Conservation (phyloP, 1,140 invertebrate genomes). For the Penaeus chinensis region DNA sequence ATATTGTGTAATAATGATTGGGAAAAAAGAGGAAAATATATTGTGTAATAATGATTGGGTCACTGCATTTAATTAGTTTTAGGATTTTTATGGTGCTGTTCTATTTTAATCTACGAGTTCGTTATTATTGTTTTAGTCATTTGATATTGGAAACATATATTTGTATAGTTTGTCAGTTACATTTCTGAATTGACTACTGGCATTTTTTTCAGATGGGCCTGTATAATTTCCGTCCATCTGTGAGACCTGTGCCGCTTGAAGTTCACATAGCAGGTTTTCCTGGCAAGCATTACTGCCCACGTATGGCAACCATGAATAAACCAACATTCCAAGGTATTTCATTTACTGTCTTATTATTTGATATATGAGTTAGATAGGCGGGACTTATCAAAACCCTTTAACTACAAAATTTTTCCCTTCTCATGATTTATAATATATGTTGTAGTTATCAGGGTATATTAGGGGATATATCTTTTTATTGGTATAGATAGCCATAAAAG, state of each 20-base stretch:
- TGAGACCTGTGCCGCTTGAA: slow-evolving; percentile 96
- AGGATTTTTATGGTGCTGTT: too few relatives aligned
- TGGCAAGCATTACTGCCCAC: slow-evolving; percentile 97
- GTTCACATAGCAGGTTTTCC: slow-evolving; percentile 94
- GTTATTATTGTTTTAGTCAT: neutral
- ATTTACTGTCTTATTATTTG: neutral
- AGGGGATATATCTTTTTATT: too few relatives aligned
- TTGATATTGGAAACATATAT: neutral
- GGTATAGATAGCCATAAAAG: too few relatives aligned
- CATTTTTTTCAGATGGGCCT: slow-evolving; percentile 77
- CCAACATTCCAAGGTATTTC: slow-evolving; percentile 87
- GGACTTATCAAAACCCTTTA: neutral
- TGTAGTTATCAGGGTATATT: too few relatives aligned
- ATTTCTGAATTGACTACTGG: neutral
- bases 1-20: too few relatives aligned
- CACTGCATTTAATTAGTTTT: too few relatives aligned
- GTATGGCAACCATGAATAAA: slow-evolving; percentile 99
- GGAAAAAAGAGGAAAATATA: too few relatives aligned
- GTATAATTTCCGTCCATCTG: slow-evolving; percentile 97
- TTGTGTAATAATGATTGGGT: too few relatives aligned
- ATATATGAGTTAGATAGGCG: neutral
- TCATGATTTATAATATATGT: too few relatives aligned
- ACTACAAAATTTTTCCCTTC: too few relatives aligned
- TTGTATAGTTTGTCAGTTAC: neutral
- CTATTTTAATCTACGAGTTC: neutral